These are phyloP conservation scores for Sipunculus nudus DNA, from an alignment of 2,888 invertebrate genomes.

Conservation along the genomic window DNA sequence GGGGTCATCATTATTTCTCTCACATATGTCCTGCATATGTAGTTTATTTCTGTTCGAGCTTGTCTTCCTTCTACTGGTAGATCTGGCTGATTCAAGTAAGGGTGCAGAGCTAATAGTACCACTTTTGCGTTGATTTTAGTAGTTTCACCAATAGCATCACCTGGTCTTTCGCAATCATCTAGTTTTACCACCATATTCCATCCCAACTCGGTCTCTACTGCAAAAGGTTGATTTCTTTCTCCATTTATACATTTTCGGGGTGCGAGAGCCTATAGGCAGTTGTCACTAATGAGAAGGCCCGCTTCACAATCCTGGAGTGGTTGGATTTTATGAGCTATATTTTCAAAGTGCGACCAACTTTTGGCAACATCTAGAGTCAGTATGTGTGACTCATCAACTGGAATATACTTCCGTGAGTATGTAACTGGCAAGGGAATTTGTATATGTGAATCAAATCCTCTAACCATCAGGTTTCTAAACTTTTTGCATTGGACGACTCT, in stretches of 20 bases:
- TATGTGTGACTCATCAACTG: constrained; percentile 38
- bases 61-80: too few species aligned
- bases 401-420: constrained; percentile 31
- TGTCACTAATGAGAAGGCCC: constrained; percentile 38
- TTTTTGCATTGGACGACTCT: constrained; percentile 3
- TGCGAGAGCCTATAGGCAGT: constrained; percentile 36
- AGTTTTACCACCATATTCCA: too few species aligned
- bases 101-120: too few species aligned
- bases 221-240: constrained; percentile 29
- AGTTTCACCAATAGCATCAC: too few species aligned
- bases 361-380: constrained; percentile 32
- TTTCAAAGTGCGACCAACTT: constrained; percentile 33
- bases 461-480: constrained; percentile 24
- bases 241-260: constrained; percentile 32
- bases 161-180: too few species aligned
- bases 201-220: constrained; percentile 33
- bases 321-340: constrained; percentile 24
- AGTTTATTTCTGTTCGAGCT: too few species aligned
- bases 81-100: too few species aligned
- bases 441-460: constrained; percentile 13
- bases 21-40: too few species aligned
- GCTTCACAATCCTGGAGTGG: constrained; percentile 29
- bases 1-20: too few species aligned
- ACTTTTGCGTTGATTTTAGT: too few species aligned
- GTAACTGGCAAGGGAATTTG: constrained; percentile 32